phyloP scores from a whole-genome alignment of 2,888 invertebrate species.

The Agrotis exclamationis region DNA sequence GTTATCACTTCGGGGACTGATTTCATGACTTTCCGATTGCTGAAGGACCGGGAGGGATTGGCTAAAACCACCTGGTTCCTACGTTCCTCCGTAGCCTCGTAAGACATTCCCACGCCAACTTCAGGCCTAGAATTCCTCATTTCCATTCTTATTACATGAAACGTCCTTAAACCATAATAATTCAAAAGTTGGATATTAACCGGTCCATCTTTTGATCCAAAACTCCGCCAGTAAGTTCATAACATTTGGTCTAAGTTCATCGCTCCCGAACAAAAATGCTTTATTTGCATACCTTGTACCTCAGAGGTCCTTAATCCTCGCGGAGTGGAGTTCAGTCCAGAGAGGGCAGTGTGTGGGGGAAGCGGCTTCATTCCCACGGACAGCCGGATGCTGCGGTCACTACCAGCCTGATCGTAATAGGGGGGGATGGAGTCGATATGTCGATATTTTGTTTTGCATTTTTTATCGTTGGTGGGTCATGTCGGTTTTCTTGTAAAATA shows the following conservation, averaged over 20 bases:
- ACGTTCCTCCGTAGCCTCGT: too few species aligned
- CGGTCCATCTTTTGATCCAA: background rate
- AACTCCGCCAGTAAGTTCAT: background rate
- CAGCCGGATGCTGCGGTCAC: constrained; percentile 84
- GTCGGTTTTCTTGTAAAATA: too few species aligned
- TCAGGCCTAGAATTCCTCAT: too few species aligned
- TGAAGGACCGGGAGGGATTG: too few species aligned
- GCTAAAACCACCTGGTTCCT: too few species aligned
- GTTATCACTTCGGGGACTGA: too few species aligned
- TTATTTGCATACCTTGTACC: constrained; percentile 48
- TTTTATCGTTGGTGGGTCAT: background rate
- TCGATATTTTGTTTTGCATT: constrained; percentile 35
- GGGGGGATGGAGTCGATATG: constrained; percentile 42
- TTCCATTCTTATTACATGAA: too few species aligned
- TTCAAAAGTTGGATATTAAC: background rate
- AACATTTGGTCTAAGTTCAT: constrained; percentile 12
- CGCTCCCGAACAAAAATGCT: constrained; percentile 13
- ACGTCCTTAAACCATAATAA: background rate
- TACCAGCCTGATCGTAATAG: constrained; percentile 71
- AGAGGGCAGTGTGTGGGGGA: constrained; percentile 67
- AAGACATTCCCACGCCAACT: too few species aligned
- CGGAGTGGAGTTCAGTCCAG: constrained; percentile 58
- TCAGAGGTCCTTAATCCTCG: constrained; percentile 50
- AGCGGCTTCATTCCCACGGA: constrained; percentile 83
- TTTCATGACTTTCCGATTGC: too few species aligned